Percentiles rank a stretch among this genome's conserved stretches.
Evolutionary conservation across 2,888 invertebrate species (phyloP).

Genomic region (Tortricodes alternella): DNA sequence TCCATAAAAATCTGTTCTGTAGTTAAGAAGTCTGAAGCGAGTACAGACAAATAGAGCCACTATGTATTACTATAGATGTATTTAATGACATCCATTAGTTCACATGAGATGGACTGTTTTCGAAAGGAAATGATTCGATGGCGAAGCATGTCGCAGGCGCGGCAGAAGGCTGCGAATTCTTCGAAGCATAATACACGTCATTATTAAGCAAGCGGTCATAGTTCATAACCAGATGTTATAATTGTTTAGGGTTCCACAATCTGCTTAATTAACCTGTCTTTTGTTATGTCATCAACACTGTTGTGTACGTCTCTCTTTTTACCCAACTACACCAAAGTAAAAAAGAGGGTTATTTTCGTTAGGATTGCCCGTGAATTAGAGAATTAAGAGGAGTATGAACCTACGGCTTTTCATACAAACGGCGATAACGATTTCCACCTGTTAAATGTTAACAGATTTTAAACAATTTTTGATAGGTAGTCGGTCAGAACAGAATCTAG

Average conservation of each 20-base stretch:
- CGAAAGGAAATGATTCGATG: conserved; percentile 15
- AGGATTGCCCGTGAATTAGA: no score
- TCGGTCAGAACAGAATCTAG: no score
- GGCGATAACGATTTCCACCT: no score
- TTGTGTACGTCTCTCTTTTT: no score
- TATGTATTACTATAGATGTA: not conserved
- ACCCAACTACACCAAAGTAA: no score
- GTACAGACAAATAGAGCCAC: not conserved
- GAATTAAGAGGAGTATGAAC: no score
- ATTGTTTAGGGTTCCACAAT: conserved; percentile 12
- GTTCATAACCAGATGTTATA: conserved; percentile 12
- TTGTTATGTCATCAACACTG: not conserved
- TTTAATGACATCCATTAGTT: not conserved
- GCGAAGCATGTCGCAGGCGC: conserved; percentile 1
- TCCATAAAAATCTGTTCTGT: no score
- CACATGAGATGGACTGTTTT: not conserved
- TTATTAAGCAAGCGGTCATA: conserved; percentile 11
- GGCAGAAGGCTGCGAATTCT: not conserved
- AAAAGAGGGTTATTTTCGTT: no score
- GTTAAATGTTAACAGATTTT: no score
- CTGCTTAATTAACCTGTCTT: conserved; percentile 1
- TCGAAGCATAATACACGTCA: not conserved
- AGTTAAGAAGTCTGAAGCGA: no score
- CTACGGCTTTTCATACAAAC: no score
- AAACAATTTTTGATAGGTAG: no score